Conservation (phyloP, 2,888 invertebrate genomes). For the Cylindroiulus punctatus region DNA sequence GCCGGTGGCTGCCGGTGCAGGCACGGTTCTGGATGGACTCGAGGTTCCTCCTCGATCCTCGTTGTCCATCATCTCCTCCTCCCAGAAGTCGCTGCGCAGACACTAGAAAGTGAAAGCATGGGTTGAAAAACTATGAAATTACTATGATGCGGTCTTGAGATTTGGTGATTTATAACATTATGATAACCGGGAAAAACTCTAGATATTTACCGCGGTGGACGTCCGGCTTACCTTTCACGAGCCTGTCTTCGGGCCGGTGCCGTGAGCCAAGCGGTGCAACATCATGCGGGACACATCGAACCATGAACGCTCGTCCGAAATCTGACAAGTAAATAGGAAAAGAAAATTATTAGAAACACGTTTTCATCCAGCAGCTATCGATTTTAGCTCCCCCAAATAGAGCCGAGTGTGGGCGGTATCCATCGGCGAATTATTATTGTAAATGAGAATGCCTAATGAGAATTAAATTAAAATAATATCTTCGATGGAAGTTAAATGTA, state of each 20-base stretch:
- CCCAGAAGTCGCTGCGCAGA: not conserved
- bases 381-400: not conserved
- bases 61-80: not conserved
- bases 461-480: no score
- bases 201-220: not conserved
- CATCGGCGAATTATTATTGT: no score
- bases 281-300: not conserved
- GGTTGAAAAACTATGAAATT: not conserved
- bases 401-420: not conserved
- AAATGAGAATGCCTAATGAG: no score
- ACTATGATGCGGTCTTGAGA: no score
- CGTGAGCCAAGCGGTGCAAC: not conserved
- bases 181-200: not conserved
- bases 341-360: not conserved
- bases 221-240: not conserved
- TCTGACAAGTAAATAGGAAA: not conserved
- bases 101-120: not conserved
- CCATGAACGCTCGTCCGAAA: not conserved
- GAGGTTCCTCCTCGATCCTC: not conserved
- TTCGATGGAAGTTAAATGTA: no score
- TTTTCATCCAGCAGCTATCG: not conserved
- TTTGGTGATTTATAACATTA: no score
- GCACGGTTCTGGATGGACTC: not conserved
- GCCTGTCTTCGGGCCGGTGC: not conserved
- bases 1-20: not conserved